These are phyloP conservation scores for Hirtodrosophila histrioides DNA, from an alignment of 2,888 invertebrate genomes.

Conservation along the genomic window DNA sequence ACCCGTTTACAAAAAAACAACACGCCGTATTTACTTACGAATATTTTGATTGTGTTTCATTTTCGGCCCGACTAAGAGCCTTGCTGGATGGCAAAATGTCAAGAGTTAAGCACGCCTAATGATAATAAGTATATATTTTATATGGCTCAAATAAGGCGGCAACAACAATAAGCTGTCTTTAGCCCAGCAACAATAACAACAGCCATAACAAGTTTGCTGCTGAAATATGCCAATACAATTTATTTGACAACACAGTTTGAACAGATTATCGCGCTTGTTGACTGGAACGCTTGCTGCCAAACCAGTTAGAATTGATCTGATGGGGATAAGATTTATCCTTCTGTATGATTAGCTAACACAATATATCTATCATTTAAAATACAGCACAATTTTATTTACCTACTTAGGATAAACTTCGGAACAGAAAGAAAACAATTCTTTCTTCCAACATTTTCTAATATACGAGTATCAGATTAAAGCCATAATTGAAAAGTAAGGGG, in stretches of 20 bases:
- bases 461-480: too few relatives aligned
- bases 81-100: slow-evolving; percentile 54
- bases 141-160: slow-evolving; percentile 34
- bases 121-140: slow-evolving; percentile 52
- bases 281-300: background rate
- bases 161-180: slow-evolving; percentile 31
- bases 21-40: slow-evolving; percentile 19
- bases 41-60: slow-evolving; percentile 25
- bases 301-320: background rate
- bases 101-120: slow-evolving; percentile 57
- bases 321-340: slow-evolving; percentile 3
- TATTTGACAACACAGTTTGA: slow-evolving; percentile 8
- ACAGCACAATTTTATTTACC: too few relatives aligned
- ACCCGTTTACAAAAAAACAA: slow-evolving; percentile 44
- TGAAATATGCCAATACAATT: slow-evolving; percentile 26
- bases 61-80: slow-evolving; percentile 20
- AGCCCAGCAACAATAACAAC: slow-evolving; percentile 30
- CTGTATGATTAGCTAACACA: background rate
- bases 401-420: too few relatives aligned
- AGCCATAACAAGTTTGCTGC: slow-evolving; percentile 37
- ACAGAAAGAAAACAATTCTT: too few relatives aligned
- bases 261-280: slow-evolving; percentile 10
- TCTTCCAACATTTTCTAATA: too few relatives aligned
- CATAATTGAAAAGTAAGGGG: background rate
- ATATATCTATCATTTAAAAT: too few relatives aligned